A percentile compares a stretch with the other conserved stretches of the same genome.
Conservation (phyloP, 2,888 invertebrate species). For the Cephus nigrinus region DNA sequence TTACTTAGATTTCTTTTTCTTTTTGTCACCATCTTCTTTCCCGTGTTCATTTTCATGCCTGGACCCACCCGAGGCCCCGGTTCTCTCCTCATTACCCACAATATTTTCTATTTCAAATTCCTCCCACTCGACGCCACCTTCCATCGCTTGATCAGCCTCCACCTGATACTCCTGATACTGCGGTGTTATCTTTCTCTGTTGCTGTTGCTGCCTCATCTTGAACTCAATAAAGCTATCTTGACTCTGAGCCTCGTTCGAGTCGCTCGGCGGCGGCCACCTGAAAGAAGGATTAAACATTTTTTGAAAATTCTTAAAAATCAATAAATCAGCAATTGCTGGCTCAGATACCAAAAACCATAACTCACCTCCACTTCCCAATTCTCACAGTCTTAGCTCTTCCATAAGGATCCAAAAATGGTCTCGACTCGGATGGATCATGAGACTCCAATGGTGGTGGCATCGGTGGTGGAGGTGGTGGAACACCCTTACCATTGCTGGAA, state of each 20-base stretch:
- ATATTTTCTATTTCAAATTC: conserved; percentile 81
- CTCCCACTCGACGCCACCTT: conserved; percentile 82
- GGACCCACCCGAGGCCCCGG: conserved; percentile 37
- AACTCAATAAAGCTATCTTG: conserved; percentile 89
- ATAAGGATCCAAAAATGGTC: conserved; percentile 90
- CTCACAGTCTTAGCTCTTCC: conserved; percentile 94
- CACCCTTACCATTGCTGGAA: conserved; percentile 52
- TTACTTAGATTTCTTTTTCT: conserved; percentile 62
- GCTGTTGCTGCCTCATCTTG: conserved; percentile 83
- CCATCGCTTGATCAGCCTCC: conserved; percentile 45
- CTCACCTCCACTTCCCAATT: conserved; percentile 88
- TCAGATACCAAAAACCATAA: background rate
- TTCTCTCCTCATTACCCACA: conserved; percentile 51
- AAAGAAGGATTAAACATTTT: background rate
- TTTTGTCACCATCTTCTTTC: conserved; percentile 58
- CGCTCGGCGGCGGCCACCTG: conserved; percentile 89
- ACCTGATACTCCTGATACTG: conserved; percentile 70
- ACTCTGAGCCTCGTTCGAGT: conserved; percentile 73
- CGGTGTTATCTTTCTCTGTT: conserved; percentile 80
- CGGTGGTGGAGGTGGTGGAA: conserved; percentile 87
- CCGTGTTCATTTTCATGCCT: conserved; percentile 59
- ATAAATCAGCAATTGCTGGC: background rate
- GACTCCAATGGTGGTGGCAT: conserved; percentile 88
- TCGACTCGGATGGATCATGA: conserved; percentile 82
- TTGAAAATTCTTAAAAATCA: background rate